Evolutionary conservation across 2,797 vertebrate species (phyloP).

Genomic region (Crocodylus rhombifer): DNA sequence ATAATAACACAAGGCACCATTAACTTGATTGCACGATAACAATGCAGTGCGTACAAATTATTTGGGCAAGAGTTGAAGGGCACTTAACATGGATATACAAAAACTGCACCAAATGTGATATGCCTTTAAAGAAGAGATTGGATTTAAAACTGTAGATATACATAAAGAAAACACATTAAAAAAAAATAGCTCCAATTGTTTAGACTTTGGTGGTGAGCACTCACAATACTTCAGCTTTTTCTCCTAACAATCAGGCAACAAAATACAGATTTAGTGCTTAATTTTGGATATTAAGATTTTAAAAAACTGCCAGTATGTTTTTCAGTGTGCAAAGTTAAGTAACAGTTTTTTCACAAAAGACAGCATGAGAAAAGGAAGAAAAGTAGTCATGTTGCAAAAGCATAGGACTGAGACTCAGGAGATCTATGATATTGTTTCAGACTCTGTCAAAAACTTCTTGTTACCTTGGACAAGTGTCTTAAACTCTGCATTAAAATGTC

Average conservation of each 20-base stretch:
- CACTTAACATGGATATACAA: neutral
- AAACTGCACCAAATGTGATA: neutral
- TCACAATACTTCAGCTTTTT: rapidly evolving
- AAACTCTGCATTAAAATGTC: neutral
- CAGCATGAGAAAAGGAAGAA: neutral
- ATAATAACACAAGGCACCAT: neutral
- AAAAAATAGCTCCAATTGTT: too few relatives aligned
- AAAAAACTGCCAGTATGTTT: neutral
- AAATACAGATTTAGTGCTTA: neutral
- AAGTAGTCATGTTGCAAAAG: neutral
- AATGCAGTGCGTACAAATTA: neutral
- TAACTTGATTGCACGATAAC: neutral
- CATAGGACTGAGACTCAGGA: neutral
- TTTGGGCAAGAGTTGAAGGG: too few relatives aligned
- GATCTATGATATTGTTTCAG: neutral
- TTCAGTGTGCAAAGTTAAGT: neutral
- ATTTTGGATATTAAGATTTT: neutral
- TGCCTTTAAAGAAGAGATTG: neutral
- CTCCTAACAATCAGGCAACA: neutral
- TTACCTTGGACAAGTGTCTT: neutral
- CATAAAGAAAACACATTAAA: neutral
- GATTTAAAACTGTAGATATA: neutral
- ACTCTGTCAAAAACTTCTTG: neutral
- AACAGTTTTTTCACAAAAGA: rapidly evolving
- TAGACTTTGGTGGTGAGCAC: neutral